Percentiles rank a stretch among this genome's conserved stretches.
Evolutionary conservation across 2,113 vertebrate genomes (phyloP).

Genomic region (Engystomops pustulosus): DNA sequence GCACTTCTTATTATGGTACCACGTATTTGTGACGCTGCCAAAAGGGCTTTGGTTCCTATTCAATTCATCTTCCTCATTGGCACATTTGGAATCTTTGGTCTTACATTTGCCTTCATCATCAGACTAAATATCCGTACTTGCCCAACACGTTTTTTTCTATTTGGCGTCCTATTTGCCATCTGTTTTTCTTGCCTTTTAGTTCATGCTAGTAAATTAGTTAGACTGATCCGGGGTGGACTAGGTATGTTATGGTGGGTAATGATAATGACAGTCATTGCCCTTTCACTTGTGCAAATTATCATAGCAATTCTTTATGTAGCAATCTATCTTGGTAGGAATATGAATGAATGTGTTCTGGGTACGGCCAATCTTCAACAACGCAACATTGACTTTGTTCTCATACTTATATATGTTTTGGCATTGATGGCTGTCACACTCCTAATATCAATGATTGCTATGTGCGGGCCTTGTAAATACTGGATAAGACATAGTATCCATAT

Average conservation of each 20-base stretch:
- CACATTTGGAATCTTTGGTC: constrained; percentile 82
- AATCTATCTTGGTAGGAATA: constrained; percentile 71
- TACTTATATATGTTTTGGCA: constrained; percentile 87
- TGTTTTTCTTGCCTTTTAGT: constrained; percentile 88
- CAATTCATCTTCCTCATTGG: constrained; percentile 83
- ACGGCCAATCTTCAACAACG: background rate
- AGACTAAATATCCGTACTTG: constrained; percentile 73
- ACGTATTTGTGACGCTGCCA: constrained; percentile 75
- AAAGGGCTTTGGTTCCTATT: constrained; percentile 70
- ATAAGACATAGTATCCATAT: constrained; percentile 76
- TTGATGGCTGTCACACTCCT: constrained; percentile 78
- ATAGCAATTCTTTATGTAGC: constrained; percentile 82
- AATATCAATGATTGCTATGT: constrained; percentile 72
- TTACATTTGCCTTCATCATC: constrained; percentile 90
- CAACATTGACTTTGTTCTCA: constrained; percentile 83
- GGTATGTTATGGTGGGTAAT: constrained; percentile 74
- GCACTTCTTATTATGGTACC: constrained; percentile 74
- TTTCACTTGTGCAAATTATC: constrained; percentile 84
- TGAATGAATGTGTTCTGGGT: background rate
- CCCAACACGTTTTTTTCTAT: constrained; percentile 88
- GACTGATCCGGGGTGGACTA: constrained; percentile 74
- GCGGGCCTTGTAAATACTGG: constrained; percentile 71
- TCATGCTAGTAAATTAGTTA: constrained; percentile 74
- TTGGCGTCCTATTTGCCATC: constrained; percentile 84
- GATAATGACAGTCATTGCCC: constrained; percentile 72